Conservation (phyloP, 2,113 vertebrate species). For the Stomatorhinus ivindoensis region DNA sequence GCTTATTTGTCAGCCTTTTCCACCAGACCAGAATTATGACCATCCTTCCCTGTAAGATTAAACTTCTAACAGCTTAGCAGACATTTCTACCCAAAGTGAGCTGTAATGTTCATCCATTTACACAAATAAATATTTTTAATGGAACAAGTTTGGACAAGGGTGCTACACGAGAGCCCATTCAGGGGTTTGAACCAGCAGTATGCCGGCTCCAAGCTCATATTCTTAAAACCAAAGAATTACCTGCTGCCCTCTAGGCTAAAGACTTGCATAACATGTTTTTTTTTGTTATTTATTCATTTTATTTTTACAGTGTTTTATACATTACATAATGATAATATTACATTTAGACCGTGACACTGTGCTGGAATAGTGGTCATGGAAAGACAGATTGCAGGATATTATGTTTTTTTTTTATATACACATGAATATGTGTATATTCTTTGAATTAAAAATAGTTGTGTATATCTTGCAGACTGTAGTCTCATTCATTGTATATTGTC, state of each 20-base stretch:
- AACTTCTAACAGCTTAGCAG: neutral
- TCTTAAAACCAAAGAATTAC: neutral
- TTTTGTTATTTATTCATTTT: neutral
- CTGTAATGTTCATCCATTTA: neutral
- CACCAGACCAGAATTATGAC: neutral
- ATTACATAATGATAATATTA: neutral
- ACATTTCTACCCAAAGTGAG: neutral
- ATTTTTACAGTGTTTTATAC: neutral
- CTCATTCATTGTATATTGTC: neutral
- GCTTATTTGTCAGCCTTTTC: neutral
- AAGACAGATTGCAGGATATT: neutral
- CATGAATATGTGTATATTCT: neutral
- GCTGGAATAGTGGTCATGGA: neutral
- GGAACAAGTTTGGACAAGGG: neutral
- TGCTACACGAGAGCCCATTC: neutral
- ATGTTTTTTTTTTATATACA: neutral
- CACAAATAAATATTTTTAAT: neutral
- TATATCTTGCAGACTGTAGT: neutral
- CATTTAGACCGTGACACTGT: neutral
- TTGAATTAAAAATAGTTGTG: neutral
- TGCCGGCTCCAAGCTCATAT: neutral
- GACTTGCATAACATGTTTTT: neutral
- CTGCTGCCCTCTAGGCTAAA: neutral
- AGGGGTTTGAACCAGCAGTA: neutral
- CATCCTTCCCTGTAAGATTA: neutral